Evolutionary conservation across 2,113 vertebrate genomes (phyloP).

Genomic region (Coryphaenoides rupestris): DNA sequence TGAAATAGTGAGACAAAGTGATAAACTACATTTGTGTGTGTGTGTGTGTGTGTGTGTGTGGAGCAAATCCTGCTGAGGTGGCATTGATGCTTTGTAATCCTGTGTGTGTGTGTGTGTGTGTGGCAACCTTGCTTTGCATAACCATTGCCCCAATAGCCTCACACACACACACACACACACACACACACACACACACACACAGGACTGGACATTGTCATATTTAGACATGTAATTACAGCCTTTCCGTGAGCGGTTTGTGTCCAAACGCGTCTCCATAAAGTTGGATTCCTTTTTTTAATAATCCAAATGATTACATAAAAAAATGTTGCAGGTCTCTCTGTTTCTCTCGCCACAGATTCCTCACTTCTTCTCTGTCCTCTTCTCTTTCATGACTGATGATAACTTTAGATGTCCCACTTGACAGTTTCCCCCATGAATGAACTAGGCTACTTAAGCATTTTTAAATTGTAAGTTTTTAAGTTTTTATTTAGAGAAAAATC

Average conservation of each 20-base stretch:
- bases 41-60: not conserved
- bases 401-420: too few relatives aligned
- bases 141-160: slow-evolving; percentile 24
- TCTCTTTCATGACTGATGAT: too few relatives aligned
- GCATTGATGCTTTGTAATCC: not conserved
- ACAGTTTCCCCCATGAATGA: too few relatives aligned
- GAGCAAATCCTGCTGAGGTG: not conserved
- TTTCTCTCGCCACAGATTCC: too few relatives aligned
- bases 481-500: too few relatives aligned
- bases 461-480: too few relatives aligned
- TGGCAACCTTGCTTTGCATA: slow-evolving; percentile 38
- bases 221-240: slow-evolving; percentile 56
- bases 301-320: not conserved
- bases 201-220: slow-evolving; percentile 53
- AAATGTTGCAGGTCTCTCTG: too few relatives aligned
- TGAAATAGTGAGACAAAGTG: not conserved
- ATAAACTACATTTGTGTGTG: not conserved
- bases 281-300: not conserved
- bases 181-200: slow-evolving; percentile 26
- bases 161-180: slow-evolving; percentile 7
- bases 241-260: slow-evolving; percentile 26
- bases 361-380: too few relatives aligned
- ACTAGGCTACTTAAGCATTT: too few relatives aligned
- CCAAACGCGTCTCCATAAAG: slow-evolving; percentile 19
- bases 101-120: not conserved